Evolutionary conservation across 2,797 vertebrate genomes (phyloP), one percentile per base, ranked within the genome.

Genomic region (Salmo trutta): DNA sequence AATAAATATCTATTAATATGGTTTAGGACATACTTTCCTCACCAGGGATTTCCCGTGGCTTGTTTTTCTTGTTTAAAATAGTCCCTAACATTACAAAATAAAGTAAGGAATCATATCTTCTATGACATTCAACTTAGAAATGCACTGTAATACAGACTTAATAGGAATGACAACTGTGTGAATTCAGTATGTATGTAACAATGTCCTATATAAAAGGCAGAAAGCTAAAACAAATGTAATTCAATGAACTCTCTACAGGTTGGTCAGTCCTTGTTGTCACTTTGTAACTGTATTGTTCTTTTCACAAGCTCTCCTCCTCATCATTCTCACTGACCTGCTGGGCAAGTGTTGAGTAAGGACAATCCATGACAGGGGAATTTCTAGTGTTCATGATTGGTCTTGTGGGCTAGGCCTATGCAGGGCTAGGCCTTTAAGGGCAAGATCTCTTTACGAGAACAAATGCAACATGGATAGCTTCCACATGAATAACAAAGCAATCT

Each of bases 1-100:
- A 81, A 85, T 81, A 75, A 79, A 70, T 76, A 76, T 64, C 77
- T 86, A 83, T 85, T 79, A 76, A 83, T 81, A 85, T 62, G 24
- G 41, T 31, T 66, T 78, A 76, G 80, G 76, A 86, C 8, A 47
- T 47, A 47, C 41, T 47, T 10, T 10, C 74, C 74, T 75, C 74
- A 53, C 70, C 68, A 17, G 75, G 78, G 79, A 71, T 80, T 77
- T 83, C 81, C 78, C 77, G 27, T 66, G 75, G 74, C 66, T 79
- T 85, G 83, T 82, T 81, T 83, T 64, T 73, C 73, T 82, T 62
- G 31, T n/a, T 24, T n/a, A 75, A 41, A 72, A 72, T 72, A 80
- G 8, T 69, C 71, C 41, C 24, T 53, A 71, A 14, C 33, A 27
- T 70, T 52, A 68, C 17, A 76, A 67, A 24, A 67, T 19, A 72